A percentile compares a stretch with the other conserved stretches of the same genome.
Conservation (phyloP, 1,140 invertebrate genomes). For the Bombus difficillimus region DNA sequence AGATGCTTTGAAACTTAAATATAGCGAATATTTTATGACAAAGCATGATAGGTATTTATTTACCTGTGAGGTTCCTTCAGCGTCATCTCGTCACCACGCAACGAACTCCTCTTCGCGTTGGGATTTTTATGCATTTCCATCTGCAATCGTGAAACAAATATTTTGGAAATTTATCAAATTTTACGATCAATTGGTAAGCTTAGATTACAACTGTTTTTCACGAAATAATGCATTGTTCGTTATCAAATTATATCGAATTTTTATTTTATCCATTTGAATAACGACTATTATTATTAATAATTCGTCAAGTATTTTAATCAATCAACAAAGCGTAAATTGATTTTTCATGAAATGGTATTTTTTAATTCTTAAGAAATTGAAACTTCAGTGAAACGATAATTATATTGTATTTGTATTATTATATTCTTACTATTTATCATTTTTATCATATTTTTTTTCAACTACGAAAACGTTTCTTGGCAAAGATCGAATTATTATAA, state of each 20-base stretch:
- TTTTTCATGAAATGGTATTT: too few relatives aligned
- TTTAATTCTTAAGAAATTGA: too few relatives aligned
- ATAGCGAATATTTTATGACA: not conserved
- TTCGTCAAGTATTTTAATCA: not conserved
- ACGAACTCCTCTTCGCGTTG: slow-evolving; percentile 67
- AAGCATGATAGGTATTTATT: slow-evolving; percentile 42
- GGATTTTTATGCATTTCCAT: slow-evolving; percentile 78
- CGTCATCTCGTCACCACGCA: slow-evolving; percentile 65
- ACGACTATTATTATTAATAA: not conserved
- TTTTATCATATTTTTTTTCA: not conserved
- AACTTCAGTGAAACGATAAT: not conserved
- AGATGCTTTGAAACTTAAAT: not conserved
- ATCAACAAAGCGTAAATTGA: not conserved
- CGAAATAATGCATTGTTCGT: not conserved
- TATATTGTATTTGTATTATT: not conserved
- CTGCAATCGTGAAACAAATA: slow-evolving; percentile 62
- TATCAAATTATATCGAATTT: not conserved
- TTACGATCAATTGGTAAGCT: not conserved
- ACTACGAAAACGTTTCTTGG: not conserved
- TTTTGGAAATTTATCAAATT: not conserved
- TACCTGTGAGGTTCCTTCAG: slow-evolving; percentile 74
- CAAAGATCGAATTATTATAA: not conserved
- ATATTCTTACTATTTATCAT: not conserved
- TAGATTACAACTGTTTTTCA: too few relatives aligned
- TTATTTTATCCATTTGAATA: too few relatives aligned